Base-by-base conservation (phyloP, 2,888 invertebrate genomes). In the Latrodectus elegans region DNA sequence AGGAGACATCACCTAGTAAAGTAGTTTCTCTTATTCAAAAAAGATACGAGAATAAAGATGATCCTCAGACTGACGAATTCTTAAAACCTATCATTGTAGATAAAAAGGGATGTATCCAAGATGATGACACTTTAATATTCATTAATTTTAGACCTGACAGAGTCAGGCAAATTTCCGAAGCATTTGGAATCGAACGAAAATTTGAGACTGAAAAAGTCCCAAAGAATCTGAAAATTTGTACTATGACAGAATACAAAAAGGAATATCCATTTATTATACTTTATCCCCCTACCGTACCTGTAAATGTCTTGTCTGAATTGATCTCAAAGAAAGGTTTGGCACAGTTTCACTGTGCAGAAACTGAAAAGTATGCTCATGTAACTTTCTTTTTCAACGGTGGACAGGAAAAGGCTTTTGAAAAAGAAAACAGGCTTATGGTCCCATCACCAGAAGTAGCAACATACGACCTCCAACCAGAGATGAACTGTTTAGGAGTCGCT, bases 311-410 rank as follows among this genome's bases (percentile, higher is more conserved):
- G 70, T 92, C 93, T 2, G 93, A 93, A 90, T 92, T 92, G 91
- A 90, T 93, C 55, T 90, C 92, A 38, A 90, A 89, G 53, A 91
- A 92, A 88, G 90, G 91, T 12, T 89, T 92, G 12, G 77, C 91
- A 3, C 93, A 93, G 84, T 93, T 91, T 89, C 93, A 93, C 86
- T 93, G 92, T 88, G 93, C 93, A 12, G 92, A 93, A 89, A 92
- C 92, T 1, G 92, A 93, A 81, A 92, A 93, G 88, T 93, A 93
- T 90, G 92, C 93, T 14, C 93, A 93, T 88, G 93, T 93, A n/a
- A 93, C 93, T 0, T 93, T 93, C 90, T 93, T 93, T 91, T 93
- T 93, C 91, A 93, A 93, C 88, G 93, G 93, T n/a, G 93, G 93
- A 8, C 90, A 91, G 70, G 93, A 93, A 89, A 90, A 90, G 51